phyloP scores from a whole-genome alignment of 2,888 invertebrate species.

The Platerodrilus igneus region DNA sequence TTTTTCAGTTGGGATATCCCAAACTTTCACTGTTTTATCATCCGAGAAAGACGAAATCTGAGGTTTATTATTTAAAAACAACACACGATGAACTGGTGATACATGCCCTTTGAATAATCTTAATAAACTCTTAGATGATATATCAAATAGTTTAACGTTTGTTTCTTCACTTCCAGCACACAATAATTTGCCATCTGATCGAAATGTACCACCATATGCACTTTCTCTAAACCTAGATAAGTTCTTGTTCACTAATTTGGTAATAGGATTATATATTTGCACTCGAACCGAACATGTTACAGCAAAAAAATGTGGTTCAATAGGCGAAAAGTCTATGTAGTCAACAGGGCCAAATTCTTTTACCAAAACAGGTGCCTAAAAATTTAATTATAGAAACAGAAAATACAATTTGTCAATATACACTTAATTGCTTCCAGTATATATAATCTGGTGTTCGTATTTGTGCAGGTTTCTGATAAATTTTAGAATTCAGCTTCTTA shows the following conservation, averaged over 20 bases:
- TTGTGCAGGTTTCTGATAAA: constrained; percentile 62
- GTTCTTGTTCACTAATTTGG: constrained; percentile 76
- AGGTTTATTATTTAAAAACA: constrained; percentile 72
- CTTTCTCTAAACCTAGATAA: constrained; percentile 76
- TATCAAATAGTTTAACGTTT: constrained; percentile 83
- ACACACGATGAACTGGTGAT: constrained; percentile 74
- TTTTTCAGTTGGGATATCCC: constrained; percentile 87
- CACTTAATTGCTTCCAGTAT: constrained; percentile 87
- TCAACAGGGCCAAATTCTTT: constrained; percentile 93
- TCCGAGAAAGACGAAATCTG: constrained; percentile 86
- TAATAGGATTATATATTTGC: constrained; percentile 80
- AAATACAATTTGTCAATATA: constrained; percentile 47
- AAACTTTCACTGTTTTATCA: constrained; percentile 80
- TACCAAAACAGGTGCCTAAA: constrained; percentile 75
- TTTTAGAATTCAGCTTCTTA: constrained; percentile 68
- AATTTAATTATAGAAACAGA: constrained; percentile 10
- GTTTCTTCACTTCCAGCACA: constrained; percentile 89
- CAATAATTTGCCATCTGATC: constrained; percentile 75
- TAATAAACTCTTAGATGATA: constrained; percentile 73
- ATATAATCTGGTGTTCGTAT: constrained; percentile 70
- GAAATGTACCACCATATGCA: constrained; percentile 81
- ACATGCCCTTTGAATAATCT: constrained; percentile 82
- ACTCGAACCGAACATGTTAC: constrained; percentile 89
- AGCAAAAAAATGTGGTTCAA: constrained; percentile 86
- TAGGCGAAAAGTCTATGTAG: constrained; percentile 84